Conservation (phyloP, 2,113 vertebrate species). For the Aphyosemion australe region DNA sequence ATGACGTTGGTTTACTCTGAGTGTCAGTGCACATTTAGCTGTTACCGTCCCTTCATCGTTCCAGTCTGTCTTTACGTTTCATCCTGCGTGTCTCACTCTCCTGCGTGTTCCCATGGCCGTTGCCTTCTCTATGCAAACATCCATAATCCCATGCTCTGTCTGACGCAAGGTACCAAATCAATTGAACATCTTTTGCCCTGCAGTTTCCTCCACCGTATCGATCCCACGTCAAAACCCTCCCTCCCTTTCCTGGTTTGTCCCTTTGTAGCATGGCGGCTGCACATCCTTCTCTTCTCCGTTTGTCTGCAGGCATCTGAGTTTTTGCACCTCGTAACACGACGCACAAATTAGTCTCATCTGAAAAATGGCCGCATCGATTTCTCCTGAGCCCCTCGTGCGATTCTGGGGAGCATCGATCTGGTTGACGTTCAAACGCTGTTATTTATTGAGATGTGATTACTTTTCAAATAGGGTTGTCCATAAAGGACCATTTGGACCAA, state of each 20-base stretch:
- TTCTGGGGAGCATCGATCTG: conserved; percentile 40
- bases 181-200: conserved; percentile 30
- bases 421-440: conserved; percentile 36
- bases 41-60: background rate
- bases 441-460: conserved; percentile 47
- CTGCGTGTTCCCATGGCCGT: background rate
- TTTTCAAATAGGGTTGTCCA: conserved; percentile 39
- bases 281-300: conserved; percentile 26
- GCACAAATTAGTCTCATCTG: conserved; percentile 1
- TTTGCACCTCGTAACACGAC: conserved; percentile 8
- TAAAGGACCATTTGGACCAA: conserved; percentile 28
- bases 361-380: conserved; percentile 46
- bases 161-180: conserved; percentile 22
- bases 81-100: conserved; percentile 13
- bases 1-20: background rate
- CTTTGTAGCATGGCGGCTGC: conserved; percentile 8
- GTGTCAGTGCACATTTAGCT: background rate
- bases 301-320: conserved; percentile 33
- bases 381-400: background rate
- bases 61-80: conserved; percentile 12
- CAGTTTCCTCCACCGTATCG: conserved; percentile 49
- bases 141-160: conserved; percentile 36
- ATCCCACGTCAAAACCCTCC: conserved; percentile 42
- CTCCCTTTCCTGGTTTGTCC: conserved; percentile 1
- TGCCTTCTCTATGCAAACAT: conserved; percentile 21